These are phyloP conservation scores for Rotaria magnacalcarata DNA, from an alignment of 2,888 invertebrate genomes.

Conservation along the genomic window DNA sequence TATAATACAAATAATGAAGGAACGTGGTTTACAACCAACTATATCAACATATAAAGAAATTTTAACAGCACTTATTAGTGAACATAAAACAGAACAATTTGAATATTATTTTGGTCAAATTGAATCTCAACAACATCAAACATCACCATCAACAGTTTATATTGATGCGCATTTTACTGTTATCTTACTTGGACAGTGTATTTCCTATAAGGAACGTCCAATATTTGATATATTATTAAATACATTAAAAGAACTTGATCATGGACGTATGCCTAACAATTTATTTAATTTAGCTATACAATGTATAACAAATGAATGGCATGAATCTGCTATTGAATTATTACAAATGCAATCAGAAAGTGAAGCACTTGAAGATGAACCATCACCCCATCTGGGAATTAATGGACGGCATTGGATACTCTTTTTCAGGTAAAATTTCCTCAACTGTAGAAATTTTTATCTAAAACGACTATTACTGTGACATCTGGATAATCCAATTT, in stretches of 20 bases:
- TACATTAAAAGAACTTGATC: slow-evolving; percentile 22
- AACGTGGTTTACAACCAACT: slow-evolving; percentile 24
- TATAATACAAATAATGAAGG: slow-evolving; percentile 29
- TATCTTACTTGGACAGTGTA: slow-evolving; percentile 16
- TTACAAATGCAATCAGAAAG: not conserved
- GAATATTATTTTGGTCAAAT: slow-evolving; percentile 23
- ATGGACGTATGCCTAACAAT: slow-evolving; percentile 15
- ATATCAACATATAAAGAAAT: slow-evolving; percentile 36
- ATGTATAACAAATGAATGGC: slow-evolving; percentile 14
- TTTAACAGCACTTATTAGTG: slow-evolving; percentile 5
- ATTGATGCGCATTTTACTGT: slow-evolving; percentile 10
- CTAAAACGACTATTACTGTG: too few relatives aligned
- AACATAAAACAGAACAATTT: slow-evolving; percentile 32
- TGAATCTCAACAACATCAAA: slow-evolving; percentile 3
- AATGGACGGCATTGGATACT: not conserved
- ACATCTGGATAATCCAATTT: too few relatives aligned
- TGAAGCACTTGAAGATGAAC: not conserved
- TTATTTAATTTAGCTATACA: slow-evolving; percentile 13
- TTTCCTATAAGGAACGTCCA: slow-evolving; percentile 31
- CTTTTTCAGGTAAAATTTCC: not conserved
- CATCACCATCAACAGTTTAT: slow-evolving; percentile 32
- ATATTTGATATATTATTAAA: slow-evolving; percentile 31
- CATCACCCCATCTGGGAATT: not conserved
- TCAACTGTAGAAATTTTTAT: too few relatives aligned
- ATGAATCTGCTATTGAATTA: slow-evolving; percentile 30